Evolutionary conservation across 2,888 invertebrate species (phyloP).

Genomic region (Lithophane socia): DNA sequence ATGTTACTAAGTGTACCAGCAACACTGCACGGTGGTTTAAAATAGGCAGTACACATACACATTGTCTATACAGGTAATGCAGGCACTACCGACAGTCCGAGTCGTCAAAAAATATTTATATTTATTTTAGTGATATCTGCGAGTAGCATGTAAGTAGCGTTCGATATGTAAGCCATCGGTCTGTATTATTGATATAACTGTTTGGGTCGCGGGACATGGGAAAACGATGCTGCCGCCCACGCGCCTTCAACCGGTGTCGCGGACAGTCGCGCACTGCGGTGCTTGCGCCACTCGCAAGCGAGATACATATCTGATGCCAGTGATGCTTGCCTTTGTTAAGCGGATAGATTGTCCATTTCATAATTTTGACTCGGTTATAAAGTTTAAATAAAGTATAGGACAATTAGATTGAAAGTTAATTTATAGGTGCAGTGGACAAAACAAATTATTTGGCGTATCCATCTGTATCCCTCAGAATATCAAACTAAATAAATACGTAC

Average conservation of each 20-base stretch:
- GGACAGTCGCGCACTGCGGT: slow-evolving; percentile 68
- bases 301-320: slow-evolving; percentile 9
- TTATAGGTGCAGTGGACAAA: not conserved
- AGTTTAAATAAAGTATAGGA: not conserved
- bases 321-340: slow-evolving; percentile 22
- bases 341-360: not conserved
- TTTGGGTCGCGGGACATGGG: slow-evolving; percentile 82
- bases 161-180: slow-evolving; percentile 72
- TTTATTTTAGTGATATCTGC: slow-evolving; percentile 69
- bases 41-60: slow-evolving; percentile 15
- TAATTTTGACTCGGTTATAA: not conserved
- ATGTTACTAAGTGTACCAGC: not conserved
- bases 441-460: not conserved
- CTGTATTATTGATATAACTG: slow-evolving; percentile 87
- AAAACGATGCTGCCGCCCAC: slow-evolving; percentile 83
- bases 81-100: slow-evolving; percentile 22
- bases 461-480: not conserved
- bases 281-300: slow-evolving; percentile 49
- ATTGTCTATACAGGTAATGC: slow-evolving; percentile 7
- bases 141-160: slow-evolving; percentile 68
- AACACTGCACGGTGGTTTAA: not conserved
- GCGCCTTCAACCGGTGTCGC: slow-evolving; percentile 73
- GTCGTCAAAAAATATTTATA: slow-evolving; percentile 61
- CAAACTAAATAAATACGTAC: not conserved
- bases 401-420: not conserved